Evolutionary conservation across 2,113 vertebrate genomes (phyloP).

Genomic region (Chelonoidis abingdonii): DNA sequence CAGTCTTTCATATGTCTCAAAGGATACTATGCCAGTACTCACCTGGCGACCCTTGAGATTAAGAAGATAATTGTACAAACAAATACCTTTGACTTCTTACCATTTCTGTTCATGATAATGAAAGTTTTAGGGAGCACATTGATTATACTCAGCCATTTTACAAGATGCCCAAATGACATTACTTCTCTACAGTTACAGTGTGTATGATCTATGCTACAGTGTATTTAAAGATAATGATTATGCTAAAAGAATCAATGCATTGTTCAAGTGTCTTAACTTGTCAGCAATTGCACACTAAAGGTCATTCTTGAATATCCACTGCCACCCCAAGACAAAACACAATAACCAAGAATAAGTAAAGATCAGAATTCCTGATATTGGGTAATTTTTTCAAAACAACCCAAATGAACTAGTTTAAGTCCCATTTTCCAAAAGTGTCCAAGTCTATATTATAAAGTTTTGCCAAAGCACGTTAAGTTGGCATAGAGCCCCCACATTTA

Average conservation of each 20-base stretch:
- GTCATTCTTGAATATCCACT: not conserved
- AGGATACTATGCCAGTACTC: not conserved
- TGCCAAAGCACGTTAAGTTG: not conserved
- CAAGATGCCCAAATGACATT: not conserved
- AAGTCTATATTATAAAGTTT: not conserved
- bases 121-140: not conserved
- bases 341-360: not conserved
- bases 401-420: not conserved
- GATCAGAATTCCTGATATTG: not conserved
- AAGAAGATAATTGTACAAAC: not conserved
- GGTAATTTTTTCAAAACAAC: not conserved
- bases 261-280: not conserved
- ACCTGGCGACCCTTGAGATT: not conserved
- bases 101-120: not conserved
- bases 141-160: constrained; percentile 18
- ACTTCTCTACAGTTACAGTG: not conserved
- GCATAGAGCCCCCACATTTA: not conserved
- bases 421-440: not conserved
- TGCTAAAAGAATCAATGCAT: not conserved
- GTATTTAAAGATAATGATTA: not conserved
- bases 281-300: not conserved
- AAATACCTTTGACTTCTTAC: not conserved
- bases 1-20: not conserved
- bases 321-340: not conserved
- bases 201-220: not conserved